Evolutionary conservation across 2,113 vertebrate genomes (phyloP), one percentile per base, ranked within the genome.

Genomic region (Meles meles): DNA sequence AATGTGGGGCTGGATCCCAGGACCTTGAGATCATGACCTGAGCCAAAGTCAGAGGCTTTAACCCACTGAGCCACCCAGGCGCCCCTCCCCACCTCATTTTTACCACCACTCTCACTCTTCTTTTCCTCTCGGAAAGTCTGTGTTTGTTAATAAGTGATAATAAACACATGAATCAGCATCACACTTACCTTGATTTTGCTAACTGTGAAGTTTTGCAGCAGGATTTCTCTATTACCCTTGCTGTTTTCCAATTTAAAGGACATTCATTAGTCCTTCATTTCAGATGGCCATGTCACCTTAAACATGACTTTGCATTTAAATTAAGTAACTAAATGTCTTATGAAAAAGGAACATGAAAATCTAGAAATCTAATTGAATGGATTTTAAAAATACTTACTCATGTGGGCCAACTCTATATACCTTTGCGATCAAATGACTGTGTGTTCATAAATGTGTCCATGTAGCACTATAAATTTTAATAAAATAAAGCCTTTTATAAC

Each of bases 241-340:
- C 79, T 89, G 17, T 55, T 91, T 94, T 82, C 91, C 44, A 82
- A 21, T 55, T 91, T 67, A 90, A 97, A 77, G 13, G 71, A 67
- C 63, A 93, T 89, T 82, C 77, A 52, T 86, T 92, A 89, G 47
- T 92, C 61, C 55, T 80, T 88, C 67, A 69, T 74, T 97, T 83
- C 69, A 84, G 23, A 86, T 69, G 23, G 21, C 55, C 18, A 10
- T 92, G 79, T 92, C 63, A 84, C 69, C 79, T 81, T 82, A 95
- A 93, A 96, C 49, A 80, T 77, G 82, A 49, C 37, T 92, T 91
- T 96, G 84, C 55, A 61, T 86, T 96, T 80, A 87, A 93, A 97
- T 83, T 89, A 77, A 94, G 63, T 39, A 89, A 96, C 59, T 77
- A 80, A 76, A 52, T 91, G 67, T 76, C 67, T 84, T 91, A 49